phyloP scores from a whole-genome alignment of 2,888 invertebrate species.

The Anagyrus pseudococci region DNA sequence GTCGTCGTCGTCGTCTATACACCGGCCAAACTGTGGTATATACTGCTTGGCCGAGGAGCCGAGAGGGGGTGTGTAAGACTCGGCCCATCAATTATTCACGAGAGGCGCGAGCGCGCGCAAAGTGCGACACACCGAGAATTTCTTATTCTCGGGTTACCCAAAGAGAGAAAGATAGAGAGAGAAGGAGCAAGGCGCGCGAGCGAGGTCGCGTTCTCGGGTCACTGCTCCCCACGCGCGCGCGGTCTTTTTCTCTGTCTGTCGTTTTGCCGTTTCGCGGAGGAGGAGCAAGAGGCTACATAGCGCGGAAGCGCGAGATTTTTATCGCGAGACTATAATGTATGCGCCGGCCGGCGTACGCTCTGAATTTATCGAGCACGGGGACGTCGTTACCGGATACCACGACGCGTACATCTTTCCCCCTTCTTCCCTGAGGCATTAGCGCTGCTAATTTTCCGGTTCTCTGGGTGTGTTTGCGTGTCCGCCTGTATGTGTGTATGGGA shows the following conservation, averaged over 20 bases:
- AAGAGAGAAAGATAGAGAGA: too few species aligned
- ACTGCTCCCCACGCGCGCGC: constrained; percentile 3
- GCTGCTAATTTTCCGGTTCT: too few species aligned
- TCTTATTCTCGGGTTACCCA: constrained; percentile 22
- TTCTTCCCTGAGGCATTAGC: too few species aligned
- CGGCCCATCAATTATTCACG: neutral
- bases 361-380: constrained; percentile 1
- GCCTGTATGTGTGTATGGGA: too few species aligned
- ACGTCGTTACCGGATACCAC: too few species aligned
- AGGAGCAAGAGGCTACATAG: neutral
- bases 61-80: too few species aligned
- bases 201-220: constrained; percentile 7
- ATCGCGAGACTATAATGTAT: neutral
- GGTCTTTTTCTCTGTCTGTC: too few species aligned
- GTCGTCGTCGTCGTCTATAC: too few species aligned
- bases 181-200: neutral
- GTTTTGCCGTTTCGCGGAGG: neutral
- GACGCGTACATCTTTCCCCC: too few species aligned
- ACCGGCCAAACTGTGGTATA: too few species aligned
- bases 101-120: neutral
- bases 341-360: neutral
- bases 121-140: constrained; percentile 3
- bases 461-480: too few species aligned
- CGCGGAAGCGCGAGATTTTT: constrained; percentile 8
- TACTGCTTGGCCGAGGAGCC: too few species aligned